Conservation (phyloP, 2,113 vertebrate genomes). For the Hypanus sabinus region DNA sequence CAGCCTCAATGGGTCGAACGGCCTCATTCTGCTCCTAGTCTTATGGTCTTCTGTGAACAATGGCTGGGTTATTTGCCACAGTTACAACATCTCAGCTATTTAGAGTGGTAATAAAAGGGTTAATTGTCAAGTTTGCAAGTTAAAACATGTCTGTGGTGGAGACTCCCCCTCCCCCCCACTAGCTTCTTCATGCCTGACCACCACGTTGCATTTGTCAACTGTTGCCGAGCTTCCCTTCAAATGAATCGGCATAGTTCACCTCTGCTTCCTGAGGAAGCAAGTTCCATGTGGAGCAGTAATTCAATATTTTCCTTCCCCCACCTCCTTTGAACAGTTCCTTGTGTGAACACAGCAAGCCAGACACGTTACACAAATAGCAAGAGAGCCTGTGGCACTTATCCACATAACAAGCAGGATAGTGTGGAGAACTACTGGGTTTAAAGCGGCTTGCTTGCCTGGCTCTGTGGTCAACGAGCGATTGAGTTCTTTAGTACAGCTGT, state of each 20-base stretch:
- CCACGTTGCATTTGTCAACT: not conserved
- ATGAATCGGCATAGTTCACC: not conserved
- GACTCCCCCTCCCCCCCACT: not conserved
- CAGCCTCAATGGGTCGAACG: too few relatives aligned
- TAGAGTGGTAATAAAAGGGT: not conserved
- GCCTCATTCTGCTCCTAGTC: too few relatives aligned
- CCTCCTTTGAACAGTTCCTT: constrained; percentile 26
- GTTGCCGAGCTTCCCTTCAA: not conserved
- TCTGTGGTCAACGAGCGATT: not conserved
- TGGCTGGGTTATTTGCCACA: too few relatives aligned
- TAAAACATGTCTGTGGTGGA: not conserved
- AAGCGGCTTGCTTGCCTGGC: not conserved
- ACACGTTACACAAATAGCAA: not conserved
- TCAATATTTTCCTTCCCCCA: not conserved
- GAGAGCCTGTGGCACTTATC: not conserved
- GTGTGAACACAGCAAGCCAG: not conserved
- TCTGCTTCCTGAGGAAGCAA: not conserved
- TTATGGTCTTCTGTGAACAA: not conserved
- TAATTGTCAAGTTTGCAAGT: not conserved
- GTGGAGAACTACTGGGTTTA: not conserved
- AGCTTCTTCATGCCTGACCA: not conserved
- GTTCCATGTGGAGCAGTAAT: not conserved
- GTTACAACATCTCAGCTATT: not conserved
- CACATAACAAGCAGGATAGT: not conserved
- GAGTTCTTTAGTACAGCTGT: not conserved